Conservation (phyloP, 2,113 vertebrate species). For the Lathamus discolor region DNA sequence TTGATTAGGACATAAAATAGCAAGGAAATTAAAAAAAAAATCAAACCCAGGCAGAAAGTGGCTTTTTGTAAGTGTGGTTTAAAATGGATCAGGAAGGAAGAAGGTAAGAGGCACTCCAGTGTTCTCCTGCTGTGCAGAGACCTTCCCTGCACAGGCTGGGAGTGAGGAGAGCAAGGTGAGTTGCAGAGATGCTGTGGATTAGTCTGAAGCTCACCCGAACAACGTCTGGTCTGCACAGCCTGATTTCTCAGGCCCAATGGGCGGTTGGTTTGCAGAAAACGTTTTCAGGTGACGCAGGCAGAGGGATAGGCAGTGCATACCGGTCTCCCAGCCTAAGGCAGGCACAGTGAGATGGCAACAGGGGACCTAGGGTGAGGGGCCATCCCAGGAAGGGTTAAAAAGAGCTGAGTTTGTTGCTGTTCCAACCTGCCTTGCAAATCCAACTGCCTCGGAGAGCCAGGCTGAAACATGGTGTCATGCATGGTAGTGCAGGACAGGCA, state of each 20-base stretch:
- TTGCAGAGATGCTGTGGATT: background rate
- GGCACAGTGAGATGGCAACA: background rate
- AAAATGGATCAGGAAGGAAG: background rate
- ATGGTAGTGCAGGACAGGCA: background rate
- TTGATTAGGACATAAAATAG: background rate
- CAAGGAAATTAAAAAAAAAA: background rate
- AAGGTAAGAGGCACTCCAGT: background rate
- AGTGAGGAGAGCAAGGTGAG: background rate
- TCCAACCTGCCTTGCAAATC: background rate
- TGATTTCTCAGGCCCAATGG: background rate
- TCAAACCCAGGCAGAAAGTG: background rate
- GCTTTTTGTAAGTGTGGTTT: background rate
- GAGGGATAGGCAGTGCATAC: background rate
- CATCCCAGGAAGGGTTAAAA: background rate
- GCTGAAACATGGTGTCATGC: accelerated
- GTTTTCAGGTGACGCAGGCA: background rate
- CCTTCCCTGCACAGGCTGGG: background rate
- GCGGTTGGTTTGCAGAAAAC: background rate
- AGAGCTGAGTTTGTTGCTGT: background rate
- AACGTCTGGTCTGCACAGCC: accelerated
- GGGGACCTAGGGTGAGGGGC: background rate
- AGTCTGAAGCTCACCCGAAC: background rate
- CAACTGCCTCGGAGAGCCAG: too few relatives aligned
- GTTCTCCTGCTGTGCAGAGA: background rate
- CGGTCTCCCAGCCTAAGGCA: background rate